Conservation (phyloP, 2,113 vertebrate species). For the Bufo gargarizans region DNA sequence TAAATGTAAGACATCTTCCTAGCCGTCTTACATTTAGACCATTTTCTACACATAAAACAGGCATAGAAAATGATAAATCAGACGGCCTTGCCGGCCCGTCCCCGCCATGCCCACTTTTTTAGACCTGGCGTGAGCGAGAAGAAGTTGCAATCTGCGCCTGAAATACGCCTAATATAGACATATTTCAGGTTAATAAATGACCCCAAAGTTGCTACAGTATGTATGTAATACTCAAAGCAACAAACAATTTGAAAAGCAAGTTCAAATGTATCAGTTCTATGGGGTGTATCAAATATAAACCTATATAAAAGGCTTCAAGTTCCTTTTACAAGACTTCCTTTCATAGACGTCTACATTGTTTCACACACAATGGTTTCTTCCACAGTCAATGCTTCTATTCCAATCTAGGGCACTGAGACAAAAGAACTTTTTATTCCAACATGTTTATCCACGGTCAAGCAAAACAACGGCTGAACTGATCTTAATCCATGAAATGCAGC, state of each 20-base stretch:
- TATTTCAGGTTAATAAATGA: too few relatives aligned
- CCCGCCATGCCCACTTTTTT: too few relatives aligned
- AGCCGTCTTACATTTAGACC: too few relatives aligned
- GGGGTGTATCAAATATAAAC: neutral
- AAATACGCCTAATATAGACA: too few relatives aligned
- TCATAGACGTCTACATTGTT: constrained; percentile 13
- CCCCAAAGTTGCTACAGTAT: too few relatives aligned
- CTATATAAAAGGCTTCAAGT: neutral
- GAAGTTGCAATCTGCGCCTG: too few relatives aligned
- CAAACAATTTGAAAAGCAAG: neutral
- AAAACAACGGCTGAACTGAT: neutral
- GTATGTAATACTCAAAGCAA: neutral
- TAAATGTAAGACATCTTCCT: too few relatives aligned
- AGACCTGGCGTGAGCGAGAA: too few relatives aligned
- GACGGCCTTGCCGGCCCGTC: too few relatives aligned
- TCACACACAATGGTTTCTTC: neutral
- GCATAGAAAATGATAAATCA: too few relatives aligned
- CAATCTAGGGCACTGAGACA: neutral
- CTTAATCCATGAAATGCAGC: too few relatives aligned
- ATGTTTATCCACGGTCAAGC: constrained; percentile 4
- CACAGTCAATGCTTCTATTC: neutral
- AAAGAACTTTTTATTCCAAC: neutral
- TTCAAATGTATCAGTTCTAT: neutral
- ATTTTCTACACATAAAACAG: too few relatives aligned
- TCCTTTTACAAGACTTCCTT: constrained; percentile 3